Conservation (phyloP, 1,140 invertebrate genomes). For the Metopolophium dirhodum region DNA sequence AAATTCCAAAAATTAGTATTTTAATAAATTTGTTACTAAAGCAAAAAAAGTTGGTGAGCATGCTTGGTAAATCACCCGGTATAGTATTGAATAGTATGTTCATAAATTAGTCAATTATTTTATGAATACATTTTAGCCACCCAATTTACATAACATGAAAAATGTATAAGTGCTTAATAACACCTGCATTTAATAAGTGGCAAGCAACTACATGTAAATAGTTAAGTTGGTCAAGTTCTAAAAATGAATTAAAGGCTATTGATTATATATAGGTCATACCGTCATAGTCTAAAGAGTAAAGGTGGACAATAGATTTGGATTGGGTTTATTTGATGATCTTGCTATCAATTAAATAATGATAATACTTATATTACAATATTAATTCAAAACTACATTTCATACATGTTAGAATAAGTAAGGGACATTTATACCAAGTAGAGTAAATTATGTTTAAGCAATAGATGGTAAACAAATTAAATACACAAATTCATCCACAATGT, state of each 20-base stretch:
- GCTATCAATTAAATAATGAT: not conserved
- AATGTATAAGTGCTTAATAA: not conserved
- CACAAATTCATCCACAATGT: no score
- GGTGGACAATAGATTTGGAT: not conserved
- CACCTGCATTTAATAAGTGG: not conserved
- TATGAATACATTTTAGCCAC: not conserved
- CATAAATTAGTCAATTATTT: not conserved
- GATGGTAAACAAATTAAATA: not conserved
- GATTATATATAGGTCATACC: not conserved
- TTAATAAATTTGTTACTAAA: no score
- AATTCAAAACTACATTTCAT: not conserved
- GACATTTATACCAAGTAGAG: not conserved
- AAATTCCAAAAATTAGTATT: no score
- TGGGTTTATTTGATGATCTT: not conserved
- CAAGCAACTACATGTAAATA: not conserved
- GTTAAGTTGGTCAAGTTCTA: not conserved
- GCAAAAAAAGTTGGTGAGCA: no score
- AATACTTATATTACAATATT: no score
- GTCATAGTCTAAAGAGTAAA: not conserved
- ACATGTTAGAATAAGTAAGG: not conserved
- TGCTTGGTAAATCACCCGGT: no score
- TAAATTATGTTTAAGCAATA: not conserved
- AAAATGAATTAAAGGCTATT: not conserved
- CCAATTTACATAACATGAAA: not conserved
- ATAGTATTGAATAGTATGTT: no score